A percentile compares a stretch with the other conserved stretches of the same genome.
phyloP scores from a whole-genome alignment of 2,888 invertebrate species.

The Eilema griseolum region DNA sequence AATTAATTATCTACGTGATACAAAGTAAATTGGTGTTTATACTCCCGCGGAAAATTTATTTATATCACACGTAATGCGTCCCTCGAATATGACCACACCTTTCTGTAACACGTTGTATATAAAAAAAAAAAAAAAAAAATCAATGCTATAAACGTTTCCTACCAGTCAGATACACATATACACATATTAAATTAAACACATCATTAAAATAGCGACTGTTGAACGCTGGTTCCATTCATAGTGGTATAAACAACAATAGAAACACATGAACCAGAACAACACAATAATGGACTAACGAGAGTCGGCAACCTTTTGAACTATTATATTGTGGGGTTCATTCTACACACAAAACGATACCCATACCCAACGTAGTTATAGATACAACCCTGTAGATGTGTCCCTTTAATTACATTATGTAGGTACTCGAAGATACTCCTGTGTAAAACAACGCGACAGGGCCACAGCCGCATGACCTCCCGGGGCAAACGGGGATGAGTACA shows the following conservation, averaged over 20 bases:
- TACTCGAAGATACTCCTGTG: conserved; percentile 74
- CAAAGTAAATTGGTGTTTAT: no score
- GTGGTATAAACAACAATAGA: conserved; percentile 47
- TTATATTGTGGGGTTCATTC: conserved; percentile 59
- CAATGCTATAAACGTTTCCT: background rate
- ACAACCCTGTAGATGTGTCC: conserved; percentile 67
- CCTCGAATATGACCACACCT: no score
- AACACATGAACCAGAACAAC: conserved; percentile 50
- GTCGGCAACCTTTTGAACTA: conserved; percentile 52
- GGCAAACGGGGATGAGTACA: conserved; percentile 83
- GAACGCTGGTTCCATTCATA: conserved; percentile 21
- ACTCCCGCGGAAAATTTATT: no score
- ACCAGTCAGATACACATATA: background rate
- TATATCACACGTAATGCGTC: no score
- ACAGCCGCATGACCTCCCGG: conserved; percentile 82
- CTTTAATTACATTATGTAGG: conserved; percentile 68
- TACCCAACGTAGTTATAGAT: conserved; percentile 55
- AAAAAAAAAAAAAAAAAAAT: no score
- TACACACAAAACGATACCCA: conserved; percentile 61
- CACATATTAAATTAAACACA: conserved; percentile 7
- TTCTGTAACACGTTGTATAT: no score
- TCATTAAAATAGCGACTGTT: conserved; percentile 15
- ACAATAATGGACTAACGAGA: conserved; percentile 49
- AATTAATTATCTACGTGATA: no score
- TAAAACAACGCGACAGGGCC: conserved; percentile 69